A percentile compares a stretch with the other conserved stretches of the same genome.
Conservation (phyloP, 2,888 invertebrate species). For the Exephanes ischioxanthus region DNA sequence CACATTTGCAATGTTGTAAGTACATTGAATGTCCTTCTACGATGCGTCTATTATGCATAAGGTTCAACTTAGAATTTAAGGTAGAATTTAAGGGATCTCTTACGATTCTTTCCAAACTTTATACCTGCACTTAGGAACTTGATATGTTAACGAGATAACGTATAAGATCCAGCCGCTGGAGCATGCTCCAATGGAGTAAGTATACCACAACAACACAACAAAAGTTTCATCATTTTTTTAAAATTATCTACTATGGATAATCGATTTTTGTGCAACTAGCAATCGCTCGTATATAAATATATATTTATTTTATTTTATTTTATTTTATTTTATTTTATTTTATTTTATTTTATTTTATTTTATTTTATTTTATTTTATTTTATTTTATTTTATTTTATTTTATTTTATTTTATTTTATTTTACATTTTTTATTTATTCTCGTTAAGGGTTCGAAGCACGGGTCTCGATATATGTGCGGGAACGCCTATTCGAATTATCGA, state of each 20-base stretch:
- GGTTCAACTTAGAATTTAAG: constrained; percentile 63
- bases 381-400: too few species aligned
- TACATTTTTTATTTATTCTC: neutral
- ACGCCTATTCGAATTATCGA: too few species aligned
- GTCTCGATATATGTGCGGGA: neutral
- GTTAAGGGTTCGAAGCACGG: neutral
- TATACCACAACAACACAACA: constrained; percentile 73
- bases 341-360: neutral
- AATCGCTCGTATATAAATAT: constrained; percentile 69
- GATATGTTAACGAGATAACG: constrained; percentile 82
- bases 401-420: neutral
- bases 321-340: neutral
- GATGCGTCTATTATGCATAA: constrained; percentile 62
- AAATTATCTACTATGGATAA: constrained; percentile 63
- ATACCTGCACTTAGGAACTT: constrained; percentile 82
- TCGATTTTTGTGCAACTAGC: constrained; percentile 77
- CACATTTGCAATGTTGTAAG: constrained; percentile 84
- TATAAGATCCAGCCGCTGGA: constrained; percentile 79
- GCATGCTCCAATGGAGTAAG: constrained; percentile 82
- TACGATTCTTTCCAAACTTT: constrained; percentile 78
- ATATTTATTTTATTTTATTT: neutral
- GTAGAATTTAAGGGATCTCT: constrained; percentile 68
- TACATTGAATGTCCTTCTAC: constrained; percentile 82
- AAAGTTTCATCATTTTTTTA: constrained; percentile 59
- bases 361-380: too few species aligned